phyloP scores from a whole-genome alignment of 2,888 invertebrate species.

The Drosophila histrio region DNA sequence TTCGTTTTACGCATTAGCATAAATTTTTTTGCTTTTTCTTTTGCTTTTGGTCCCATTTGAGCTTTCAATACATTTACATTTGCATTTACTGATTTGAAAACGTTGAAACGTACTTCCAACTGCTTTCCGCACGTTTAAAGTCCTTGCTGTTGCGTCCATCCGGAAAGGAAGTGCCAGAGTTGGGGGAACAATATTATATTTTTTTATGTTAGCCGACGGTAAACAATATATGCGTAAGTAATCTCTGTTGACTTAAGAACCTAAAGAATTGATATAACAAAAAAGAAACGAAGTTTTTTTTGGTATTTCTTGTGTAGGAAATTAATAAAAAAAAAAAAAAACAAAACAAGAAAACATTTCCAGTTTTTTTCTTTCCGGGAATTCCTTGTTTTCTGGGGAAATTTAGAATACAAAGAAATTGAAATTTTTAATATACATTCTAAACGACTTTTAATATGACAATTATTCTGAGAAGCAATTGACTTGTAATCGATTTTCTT shows the following conservation, averaged over 20 bases:
- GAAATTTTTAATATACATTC: background rate
- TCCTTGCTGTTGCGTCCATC: conserved; percentile 26
- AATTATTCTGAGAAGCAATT: background rate
- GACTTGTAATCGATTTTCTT: background rate
- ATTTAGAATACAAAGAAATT: background rate
- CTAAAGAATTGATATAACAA: conserved; percentile 7
- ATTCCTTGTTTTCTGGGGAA: background rate
- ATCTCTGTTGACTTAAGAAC: conserved; percentile 45
- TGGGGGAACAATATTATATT: conserved; percentile 47
- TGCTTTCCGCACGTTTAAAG: conserved; percentile 69
- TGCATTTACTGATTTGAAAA: conserved; percentile 71
- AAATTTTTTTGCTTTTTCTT: conserved; percentile 36
- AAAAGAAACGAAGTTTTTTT: background rate
- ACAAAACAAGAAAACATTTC: conserved; percentile 3
- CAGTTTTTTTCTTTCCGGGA: background rate
- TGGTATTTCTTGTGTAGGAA: conserved; percentile 10
- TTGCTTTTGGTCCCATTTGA: conserved; percentile 50
- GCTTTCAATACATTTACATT: conserved; percentile 74
- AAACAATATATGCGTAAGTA: conserved; percentile 57
- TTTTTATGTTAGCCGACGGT: conserved; percentile 45
- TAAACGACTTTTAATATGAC: background rate
- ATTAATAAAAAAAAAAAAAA: conserved; percentile 27
- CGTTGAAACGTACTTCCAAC: conserved; percentile 62
- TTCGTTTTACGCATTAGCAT: conserved; percentile 40
- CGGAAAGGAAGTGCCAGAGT: conserved; percentile 27